Evolutionary conservation across 2,797 vertebrate species (phyloP), one percentile per base, ranked within the genome.

Genomic region (Labeo calbasu): DNA sequence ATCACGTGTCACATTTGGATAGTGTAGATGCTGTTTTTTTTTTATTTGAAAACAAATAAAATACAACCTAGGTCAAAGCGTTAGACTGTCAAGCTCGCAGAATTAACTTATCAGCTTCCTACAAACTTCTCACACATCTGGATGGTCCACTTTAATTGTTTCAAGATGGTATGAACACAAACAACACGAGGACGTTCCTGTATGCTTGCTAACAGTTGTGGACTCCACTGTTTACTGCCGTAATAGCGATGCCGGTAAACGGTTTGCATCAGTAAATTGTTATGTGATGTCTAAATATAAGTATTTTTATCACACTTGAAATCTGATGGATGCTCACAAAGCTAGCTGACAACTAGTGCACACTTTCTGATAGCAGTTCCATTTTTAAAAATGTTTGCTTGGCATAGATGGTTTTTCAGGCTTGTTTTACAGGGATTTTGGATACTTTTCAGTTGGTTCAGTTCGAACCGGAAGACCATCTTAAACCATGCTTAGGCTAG

Each of bases 51-150:
- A 77, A 57, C 48, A 77, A 68, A 80, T 80, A 55, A 68, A 80
- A 43, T 28, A 69, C 65, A 40, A 23, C 8, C 21, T 25, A 55
- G 65, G 48, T 80, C 65, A 55, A 25, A 65, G 81, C n/a, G 23
- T 72, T 81, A 72, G 55, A 23, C 79, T 72, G 40, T 28, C 68
- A 72, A 50, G 12, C 55, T 59, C 3, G 2, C 48, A 57, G n/a
- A 83, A 77, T 83, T 28, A 77, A 68, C 32, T 68, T 28, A 83
- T 43, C 71, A 43, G 61, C 81, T 57, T 77, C 28, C 43, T 63
- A 17, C 70, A 65, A 53, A 75, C 28, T 40, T 57, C 72, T 76
- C 63, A 68, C 61, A 77, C 81, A 83, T 83, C 72, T 83, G 81
- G 61, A 83, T 77, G 61, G 32, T 28, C 46, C 46, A 40, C n/a